Conservation (phyloP, 1,140 invertebrate species). For the Penaeus japonicus region DNA sequence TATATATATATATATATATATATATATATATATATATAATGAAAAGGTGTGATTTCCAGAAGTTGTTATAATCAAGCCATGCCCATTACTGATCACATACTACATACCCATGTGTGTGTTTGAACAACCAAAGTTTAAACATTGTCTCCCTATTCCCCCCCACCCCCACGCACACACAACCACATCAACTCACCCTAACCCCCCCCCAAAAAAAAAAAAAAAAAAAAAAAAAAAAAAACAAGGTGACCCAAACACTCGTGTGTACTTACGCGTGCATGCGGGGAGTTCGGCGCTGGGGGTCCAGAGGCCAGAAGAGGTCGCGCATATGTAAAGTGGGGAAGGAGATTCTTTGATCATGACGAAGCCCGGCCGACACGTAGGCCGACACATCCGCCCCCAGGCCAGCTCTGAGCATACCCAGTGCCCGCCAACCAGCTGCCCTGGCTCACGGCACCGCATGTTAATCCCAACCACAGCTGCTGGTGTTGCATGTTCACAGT, state of each 20-base stretch:
- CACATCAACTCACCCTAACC: too few relatives aligned
- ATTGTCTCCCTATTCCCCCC: too few relatives aligned
- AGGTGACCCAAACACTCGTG: neutral
- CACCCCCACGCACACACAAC: too few relatives aligned
- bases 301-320: conserved; percentile 24
- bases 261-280: conserved; percentile 42
- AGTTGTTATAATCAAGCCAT: too few relatives aligned
- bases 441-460: neutral
- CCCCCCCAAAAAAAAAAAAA: too few relatives aligned
- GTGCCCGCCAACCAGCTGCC: conserved; percentile 8
- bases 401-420: conserved; percentile 38
- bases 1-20: too few relatives aligned
- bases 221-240: too few relatives aligned
- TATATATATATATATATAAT: too few relatives aligned
- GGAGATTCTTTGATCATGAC: conserved; percentile 33
- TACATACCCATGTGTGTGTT: too few relatives aligned
- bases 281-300: conserved; percentile 33
- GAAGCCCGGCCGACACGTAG: conserved; percentile 25
- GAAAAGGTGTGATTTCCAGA: too few relatives aligned
- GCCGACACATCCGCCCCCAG: conserved; percentile 36
- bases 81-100: too few relatives aligned
- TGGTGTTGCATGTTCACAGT: neutral
- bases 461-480: neutral
- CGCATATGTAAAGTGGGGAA: conserved; percentile 50
- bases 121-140: too few relatives aligned